These are phyloP conservation scores for Ochotona curzoniae DNA, from an alignment of 2,113 vertebrate species.

Conservation along the genomic window DNA sequence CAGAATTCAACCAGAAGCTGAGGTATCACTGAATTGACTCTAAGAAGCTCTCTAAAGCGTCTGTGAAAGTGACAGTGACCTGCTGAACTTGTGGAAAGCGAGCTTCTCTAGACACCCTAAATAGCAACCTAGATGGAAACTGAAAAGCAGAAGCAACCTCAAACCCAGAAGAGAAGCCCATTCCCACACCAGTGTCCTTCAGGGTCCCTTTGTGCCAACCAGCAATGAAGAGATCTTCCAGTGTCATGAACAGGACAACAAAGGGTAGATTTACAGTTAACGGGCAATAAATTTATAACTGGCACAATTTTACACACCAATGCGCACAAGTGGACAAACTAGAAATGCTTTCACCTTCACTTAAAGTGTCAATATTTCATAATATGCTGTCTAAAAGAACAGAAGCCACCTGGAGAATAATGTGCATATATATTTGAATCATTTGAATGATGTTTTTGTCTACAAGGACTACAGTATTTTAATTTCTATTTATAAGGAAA, in stretches of 20 bases:
- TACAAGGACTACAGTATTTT: not conserved
- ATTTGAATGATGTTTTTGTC: not conserved
- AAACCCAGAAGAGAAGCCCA: not conserved
- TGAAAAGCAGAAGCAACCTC: not conserved
- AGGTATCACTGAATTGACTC: not conserved
- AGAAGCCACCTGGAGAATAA: not conserved
- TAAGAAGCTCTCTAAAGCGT: not conserved
- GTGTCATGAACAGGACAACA: not conserved
- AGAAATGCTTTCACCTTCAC: conserved; percentile 3
- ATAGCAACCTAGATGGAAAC: no score
- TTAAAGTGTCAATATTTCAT: conserved; percentile 13
- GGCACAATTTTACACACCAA: not conserved
- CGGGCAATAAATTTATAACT: not conserved
- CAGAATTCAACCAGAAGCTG: not conserved
- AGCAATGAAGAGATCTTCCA: not conserved
- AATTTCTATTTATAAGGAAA: not conserved
- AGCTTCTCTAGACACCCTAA: not conserved
- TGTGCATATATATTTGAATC: not conserved
- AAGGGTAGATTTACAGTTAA: not conserved
- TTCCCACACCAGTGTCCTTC: not conserved
- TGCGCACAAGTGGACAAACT: not conserved
- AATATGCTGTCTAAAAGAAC: not conserved
- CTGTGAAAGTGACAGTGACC: not conserved
- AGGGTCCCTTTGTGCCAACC: not conserved
- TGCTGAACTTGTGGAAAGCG: not conserved